A percentile compares a stretch with the other conserved stretches of the same genome.
phyloP scores from a whole-genome alignment of 37 sponge, comb jelly and placozoan species.

The Cliona cf. orientalis region DNA sequence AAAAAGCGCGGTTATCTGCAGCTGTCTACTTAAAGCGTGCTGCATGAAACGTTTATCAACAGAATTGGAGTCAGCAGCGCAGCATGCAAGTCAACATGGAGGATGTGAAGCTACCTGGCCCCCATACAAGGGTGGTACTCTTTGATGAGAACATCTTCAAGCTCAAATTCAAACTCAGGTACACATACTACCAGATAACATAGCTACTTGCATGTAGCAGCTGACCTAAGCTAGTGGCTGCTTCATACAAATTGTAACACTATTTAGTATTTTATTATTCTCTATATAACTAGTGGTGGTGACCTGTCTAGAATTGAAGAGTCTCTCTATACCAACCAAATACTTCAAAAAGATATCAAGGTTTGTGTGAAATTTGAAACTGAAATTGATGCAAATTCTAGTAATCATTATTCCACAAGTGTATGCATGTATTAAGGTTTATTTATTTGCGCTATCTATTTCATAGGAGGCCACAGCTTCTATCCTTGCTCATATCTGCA shows the following conservation, averaged over 20 bases:
- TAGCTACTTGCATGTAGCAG: neutral
- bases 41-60: neutral
- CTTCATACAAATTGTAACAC: neutral
- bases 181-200: neutral
- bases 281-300: neutral
- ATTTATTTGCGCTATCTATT: neutral
- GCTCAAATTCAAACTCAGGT: slow-evolving; percentile 49
- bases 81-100: neutral
- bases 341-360: slow-evolving; percentile 20
- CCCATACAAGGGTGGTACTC: slow-evolving; percentile 59
- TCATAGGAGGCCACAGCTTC: slow-evolving; percentile 24
- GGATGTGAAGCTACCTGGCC: slow-evolving; percentile 38
- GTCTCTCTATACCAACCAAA: neutral
- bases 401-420: neutral
- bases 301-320: neutral
- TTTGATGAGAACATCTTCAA: slow-evolving; percentile 67
- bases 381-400: neutral
- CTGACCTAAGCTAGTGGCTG: neutral
- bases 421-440: neutral
- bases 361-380: neutral
- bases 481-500: neutral
- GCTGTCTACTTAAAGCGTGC: neutral
- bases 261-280: neutral
- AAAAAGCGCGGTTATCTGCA: neutral
- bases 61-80: no score